Evolutionary conservation across 2,113 vertebrate genomes (phyloP), one percentile per base, ranked within the genome.

Genomic region (Machaerirhynchus nigripectus): DNA sequence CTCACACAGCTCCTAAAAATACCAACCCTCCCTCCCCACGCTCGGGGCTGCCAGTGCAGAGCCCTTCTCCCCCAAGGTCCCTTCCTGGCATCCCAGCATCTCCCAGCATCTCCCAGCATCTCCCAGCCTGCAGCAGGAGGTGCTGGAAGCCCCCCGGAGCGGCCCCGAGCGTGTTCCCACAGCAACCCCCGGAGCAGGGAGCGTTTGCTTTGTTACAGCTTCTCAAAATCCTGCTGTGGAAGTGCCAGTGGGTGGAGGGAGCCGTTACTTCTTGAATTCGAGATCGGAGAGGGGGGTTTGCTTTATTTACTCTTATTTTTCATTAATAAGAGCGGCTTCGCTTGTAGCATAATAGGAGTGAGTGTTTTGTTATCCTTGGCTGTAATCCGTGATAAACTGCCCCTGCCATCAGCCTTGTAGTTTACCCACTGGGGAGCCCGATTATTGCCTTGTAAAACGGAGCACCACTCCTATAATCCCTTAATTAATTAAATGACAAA

Each of bases 401-500:
- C 92, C 97, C 97, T 98, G 97, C 97, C 97, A 97, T 83, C 96
- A 93, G 89, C 95, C 95, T 97, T 70, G 33, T 96, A 97, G 97
- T 98, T 98, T 98, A 97, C 98, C 97, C 97, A 96, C 98, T 85
- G 91, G 98, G 98, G 98, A 98, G 97, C 96, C 96, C 81, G 95
- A 97, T 98, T 98, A 98, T 98, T 96, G 98, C 97, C 98, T 97
- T 98, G 98, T 98, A 98, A 98, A 98, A 97, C 96, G 88, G 97
- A 98, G 97, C 97, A 97, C 97, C 97, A 97, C 97, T 98, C 97
- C 97, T 98, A 97, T 98, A 98, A 98, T 97, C 97, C 97, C 96
- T 97, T 98, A 98, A 98, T 98, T 98, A 98, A 98, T 98, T 98
- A 98, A 98, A 98, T 98, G 98, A 98, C 98, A 97, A 97, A 98